Base-by-base conservation (phyloP, 2,797 vertebrate genomes). In the Acanthiza pusilla region DNA sequence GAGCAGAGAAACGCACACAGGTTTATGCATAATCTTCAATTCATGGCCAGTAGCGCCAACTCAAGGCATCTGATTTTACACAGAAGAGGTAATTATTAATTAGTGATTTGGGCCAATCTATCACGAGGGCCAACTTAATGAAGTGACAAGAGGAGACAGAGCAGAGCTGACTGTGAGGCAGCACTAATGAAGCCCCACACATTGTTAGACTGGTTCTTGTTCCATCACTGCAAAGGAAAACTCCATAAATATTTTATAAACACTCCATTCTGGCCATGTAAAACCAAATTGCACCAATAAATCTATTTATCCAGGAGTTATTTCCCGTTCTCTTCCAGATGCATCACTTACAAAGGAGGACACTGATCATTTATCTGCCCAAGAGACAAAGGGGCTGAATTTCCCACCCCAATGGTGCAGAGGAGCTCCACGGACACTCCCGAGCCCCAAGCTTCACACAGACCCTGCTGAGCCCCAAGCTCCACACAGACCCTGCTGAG, bases 161-260 rank as follows among this genome's bases (percentile, higher is more conserved):
- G 94, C 95, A 89, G 95, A 82, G 74, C 81, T 62, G 42, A 40
- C 7, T 34, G 70, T 61, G 84, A 17, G 79, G 30, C 20, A 53
- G 50, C 58, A 8, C 60, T 96, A 87, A 96, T 88, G 89, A 96
- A 95, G 85, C 21, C 76, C 84, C 82, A 58, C 32, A 16, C 36
- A 34, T 84, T 90, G 88, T 96, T 95, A 65, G 71, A 90, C 93
- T 17, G 36, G 30, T 88, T 54, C 93, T 82, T 12, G 13, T 86
- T 66, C 70, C 65, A 54, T 90, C 57, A 34, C 84, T 93, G 51
- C 45, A 42, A 93, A 94, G 93, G 71, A 91, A 94, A 95, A 96
- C 95, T 48, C 94, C 61, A 88, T 96, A 97, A 98, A 97, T 97
- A 96, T 97, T 97, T 97, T 92, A 97, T 81, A 96, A 97, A 97